Base-by-base conservation (phyloP, 2,797 vertebrate genomes). In the Pipistrellus pygmaeus region DNA sequence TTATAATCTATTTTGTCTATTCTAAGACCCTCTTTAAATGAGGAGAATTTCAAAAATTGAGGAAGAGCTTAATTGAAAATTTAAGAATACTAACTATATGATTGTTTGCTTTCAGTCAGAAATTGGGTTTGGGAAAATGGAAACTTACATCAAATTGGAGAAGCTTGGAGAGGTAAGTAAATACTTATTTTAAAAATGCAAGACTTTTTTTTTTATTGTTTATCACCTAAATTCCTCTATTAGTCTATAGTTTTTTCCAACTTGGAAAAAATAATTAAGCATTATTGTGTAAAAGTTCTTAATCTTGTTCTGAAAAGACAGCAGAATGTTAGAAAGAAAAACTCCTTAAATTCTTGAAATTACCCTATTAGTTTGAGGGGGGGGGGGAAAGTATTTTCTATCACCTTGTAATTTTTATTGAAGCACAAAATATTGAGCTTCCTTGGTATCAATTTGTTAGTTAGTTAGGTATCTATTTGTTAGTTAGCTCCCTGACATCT, bases 51-150 rank as follows among this genome's bases (percentile, higher is more conserved):
- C 68, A 93, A 35, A 95, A 77, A 60, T 82, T 95, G 44, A 78
- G 9, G 46, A 88, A 90, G 57, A 64, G 11, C 75, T 48, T 32
- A 68, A 89, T 62, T 81, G 17, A 68, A 92, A 92, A 72, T 91
- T 95, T 84, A 83, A 91, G 80, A 91, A 51, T 89, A 57, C 51
- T 96, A 91, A 97, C 71, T 95, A 92, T 91, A 21, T 82, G 83
- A 97, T 96, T 97, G 78, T 90, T 96, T 97, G 38, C 66, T 98
- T 97, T 97, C 86, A 99, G 99, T 99, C 99, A 72, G 99, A 99
- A 99, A 99, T 99, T 96, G 99, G 99, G 80, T 99, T 99, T 98
- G 99, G 99, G 84, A 99, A 99, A 98, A 98, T 99, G 98, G 99
- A 99, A 98, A 99, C 99, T 1, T 99, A 99, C 97, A 99, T 99